These are phyloP conservation scores for Camponotus floridanus DNA, from an alignment of 1,140 invertebrate species.

Conservation along the genomic window DNA sequence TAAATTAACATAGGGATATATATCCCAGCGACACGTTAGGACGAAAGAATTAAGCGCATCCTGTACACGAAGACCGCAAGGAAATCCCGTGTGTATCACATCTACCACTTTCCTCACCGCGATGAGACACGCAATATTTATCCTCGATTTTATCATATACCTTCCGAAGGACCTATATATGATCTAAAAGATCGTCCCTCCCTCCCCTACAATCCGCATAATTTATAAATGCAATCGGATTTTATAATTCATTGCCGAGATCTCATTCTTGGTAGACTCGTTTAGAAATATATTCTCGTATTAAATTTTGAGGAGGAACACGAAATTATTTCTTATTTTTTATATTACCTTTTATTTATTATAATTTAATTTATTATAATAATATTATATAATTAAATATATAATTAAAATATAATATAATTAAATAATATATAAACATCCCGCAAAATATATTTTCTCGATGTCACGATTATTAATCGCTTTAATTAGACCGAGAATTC, in stretches of 20 bases:
- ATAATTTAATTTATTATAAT: too few relatives aligned
- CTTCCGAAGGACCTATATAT: neutral
- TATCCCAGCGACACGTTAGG: neutral
- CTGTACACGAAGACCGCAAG: slow-evolving; percentile 47
- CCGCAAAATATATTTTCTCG: neutral
- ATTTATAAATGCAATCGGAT: too few relatives aligned
- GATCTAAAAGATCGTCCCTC: neutral
- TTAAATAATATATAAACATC: neutral
- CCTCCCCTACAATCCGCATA: too few relatives aligned
- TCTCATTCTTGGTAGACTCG: slow-evolving; percentile 8
- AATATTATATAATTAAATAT: too few relatives aligned
- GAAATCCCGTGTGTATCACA: slow-evolving; percentile 53
- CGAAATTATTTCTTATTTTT: too few relatives aligned
- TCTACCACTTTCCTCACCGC: slow-evolving; percentile 44
- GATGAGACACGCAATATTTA: slow-evolving; percentile 24
- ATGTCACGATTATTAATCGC: neutral
- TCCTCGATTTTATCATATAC: slow-evolving; percentile 35
- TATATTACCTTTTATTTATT: neutral
- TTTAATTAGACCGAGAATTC: neutral
- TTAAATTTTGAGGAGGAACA: neutral
- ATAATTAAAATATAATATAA: too few relatives aligned
- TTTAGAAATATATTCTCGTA: neutral
- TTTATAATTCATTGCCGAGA: neutral
- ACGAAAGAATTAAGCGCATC: slow-evolving; percentile 44
- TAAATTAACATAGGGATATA: slow-evolving; percentile 19